phyloP scores from a whole-genome alignment of 2,113 vertebrate genomes.

The Megaleporinus macrocephalus region DNA sequence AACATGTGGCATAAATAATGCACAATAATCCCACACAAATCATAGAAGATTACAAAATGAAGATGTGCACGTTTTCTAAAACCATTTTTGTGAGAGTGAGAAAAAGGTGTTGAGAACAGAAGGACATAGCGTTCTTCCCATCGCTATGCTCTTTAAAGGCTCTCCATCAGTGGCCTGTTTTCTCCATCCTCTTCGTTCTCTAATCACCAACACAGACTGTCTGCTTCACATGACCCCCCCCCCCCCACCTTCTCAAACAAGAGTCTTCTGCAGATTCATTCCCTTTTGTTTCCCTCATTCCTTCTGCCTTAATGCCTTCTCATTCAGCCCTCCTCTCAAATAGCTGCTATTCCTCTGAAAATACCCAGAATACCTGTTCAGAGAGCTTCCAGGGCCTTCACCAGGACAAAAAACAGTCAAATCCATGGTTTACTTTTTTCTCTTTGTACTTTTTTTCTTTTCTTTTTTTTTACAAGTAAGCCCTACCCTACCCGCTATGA shows the following conservation, averaged over 20 bases:
- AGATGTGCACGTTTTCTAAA: too few species aligned
- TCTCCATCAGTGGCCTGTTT: slow-evolving; percentile 68
- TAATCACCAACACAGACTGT: slow-evolving; percentile 76
- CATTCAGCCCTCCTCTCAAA: slow-evolving; percentile 57
- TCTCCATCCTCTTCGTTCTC: slow-evolving; percentile 59
- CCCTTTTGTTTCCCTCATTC: slow-evolving; percentile 68
- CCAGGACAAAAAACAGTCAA: not conserved
- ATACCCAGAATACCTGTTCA: slow-evolving; percentile 68
- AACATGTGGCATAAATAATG: too few species aligned
- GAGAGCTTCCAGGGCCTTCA: not conserved
- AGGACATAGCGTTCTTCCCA: slow-evolving; percentile 50
- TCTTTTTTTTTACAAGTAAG: not conserved
- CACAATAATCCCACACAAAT: too few species aligned
- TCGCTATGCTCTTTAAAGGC: slow-evolving; percentile 38
- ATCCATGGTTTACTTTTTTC: slow-evolving; percentile 6
- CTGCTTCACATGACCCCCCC: slow-evolving; percentile 56
- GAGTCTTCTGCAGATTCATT: slow-evolving; percentile 56
- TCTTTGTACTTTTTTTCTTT: slow-evolving; percentile 9
- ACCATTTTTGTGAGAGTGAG: not conserved
- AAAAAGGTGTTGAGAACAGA: slow-evolving; percentile 11
- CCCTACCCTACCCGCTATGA: not conserved
- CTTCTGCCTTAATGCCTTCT: slow-evolving; percentile 42
- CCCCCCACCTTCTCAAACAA: slow-evolving; percentile 42
- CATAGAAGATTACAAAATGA: too few species aligned
- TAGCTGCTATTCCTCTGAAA: slow-evolving; percentile 64